Conservation (phyloP, 2,888 invertebrate genomes). For the Sarcophaga caerulescens region DNA sequence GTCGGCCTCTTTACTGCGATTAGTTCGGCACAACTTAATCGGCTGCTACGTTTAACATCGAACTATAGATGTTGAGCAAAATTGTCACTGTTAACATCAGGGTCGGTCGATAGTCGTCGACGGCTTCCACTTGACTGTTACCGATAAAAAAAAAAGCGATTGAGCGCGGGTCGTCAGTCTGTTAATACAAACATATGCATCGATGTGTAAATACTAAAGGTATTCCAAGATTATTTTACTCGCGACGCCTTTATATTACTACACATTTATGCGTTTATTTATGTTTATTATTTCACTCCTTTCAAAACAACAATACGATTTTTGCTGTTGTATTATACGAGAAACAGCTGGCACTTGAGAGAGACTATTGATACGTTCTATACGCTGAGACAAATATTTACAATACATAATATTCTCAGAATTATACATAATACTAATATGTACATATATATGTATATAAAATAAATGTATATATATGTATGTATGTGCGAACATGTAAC, state of each 20-base stretch:
- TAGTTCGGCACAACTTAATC: constrained; percentile 28
- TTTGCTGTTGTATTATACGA: neutral
- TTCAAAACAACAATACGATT: constrained; percentile 5
- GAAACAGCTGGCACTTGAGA: constrained; percentile 45
- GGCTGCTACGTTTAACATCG: constrained; percentile 24
- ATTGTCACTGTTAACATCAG: constrained; percentile 21
- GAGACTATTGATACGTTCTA: constrained; percentile 52
- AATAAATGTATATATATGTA: neutral
- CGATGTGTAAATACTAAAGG: neutral
- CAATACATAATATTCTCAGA: neutral
- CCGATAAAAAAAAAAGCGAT: constrained; percentile 9
- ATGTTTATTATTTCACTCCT: neutral
- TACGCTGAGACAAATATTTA: constrained; percentile 36
- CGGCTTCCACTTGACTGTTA: constrained; percentile 28
- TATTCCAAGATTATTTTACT: constrained; percentile 27
- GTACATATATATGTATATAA: neutral
- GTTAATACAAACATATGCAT: neutral
- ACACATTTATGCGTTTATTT: constrained; percentile 18
- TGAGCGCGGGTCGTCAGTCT: constrained; percentile 37
- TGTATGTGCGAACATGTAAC: neutral
- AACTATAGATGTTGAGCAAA: neutral
- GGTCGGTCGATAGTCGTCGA: constrained; percentile 40
- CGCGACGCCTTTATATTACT: constrained; percentile 20
- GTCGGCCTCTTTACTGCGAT: neutral
- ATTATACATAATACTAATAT: neutral